Evolutionary conservation across 2,113 vertebrate genomes (phyloP).

Genomic region (Notiomystis cincta): DNA sequence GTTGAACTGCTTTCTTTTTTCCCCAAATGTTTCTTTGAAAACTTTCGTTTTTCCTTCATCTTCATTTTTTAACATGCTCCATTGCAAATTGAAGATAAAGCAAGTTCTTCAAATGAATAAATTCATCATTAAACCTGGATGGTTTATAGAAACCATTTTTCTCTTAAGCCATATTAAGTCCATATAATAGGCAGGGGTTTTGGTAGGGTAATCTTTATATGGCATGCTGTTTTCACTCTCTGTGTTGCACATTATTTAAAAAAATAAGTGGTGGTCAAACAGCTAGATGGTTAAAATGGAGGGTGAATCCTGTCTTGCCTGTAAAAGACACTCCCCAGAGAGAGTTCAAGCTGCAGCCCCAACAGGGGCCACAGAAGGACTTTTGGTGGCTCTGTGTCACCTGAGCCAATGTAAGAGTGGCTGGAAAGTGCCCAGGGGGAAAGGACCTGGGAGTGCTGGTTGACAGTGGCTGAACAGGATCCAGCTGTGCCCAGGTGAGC

Average conservation of each 20-base stretch:
- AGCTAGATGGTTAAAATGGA: background rate
- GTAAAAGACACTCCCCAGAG: background rate
- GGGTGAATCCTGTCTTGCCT: background rate
- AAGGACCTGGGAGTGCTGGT: background rate
- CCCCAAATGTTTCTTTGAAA: background rate
- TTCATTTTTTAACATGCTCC: background rate
- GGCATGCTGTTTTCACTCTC: background rate
- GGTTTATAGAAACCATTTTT: background rate
- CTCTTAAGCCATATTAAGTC: background rate
- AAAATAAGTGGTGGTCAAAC: background rate
- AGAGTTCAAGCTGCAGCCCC: background rate
- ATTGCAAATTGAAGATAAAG: background rate
- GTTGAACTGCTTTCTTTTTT: background rate
- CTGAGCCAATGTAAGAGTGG: background rate
- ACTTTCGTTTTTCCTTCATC: background rate
- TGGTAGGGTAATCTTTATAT: background rate
- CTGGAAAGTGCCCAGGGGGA: background rate
- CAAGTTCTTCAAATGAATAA: background rate
- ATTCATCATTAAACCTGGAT: background rate
- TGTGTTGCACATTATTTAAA: background rate
- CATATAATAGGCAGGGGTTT: background rate
- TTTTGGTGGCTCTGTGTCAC: background rate
- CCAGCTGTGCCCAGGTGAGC: background rate
- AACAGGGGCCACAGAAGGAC: background rate
- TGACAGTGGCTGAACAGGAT: background rate